phyloP scores from a whole-genome alignment of 2,113 vertebrate genomes.

The Ptychochromis oligacanthus region DNA sequence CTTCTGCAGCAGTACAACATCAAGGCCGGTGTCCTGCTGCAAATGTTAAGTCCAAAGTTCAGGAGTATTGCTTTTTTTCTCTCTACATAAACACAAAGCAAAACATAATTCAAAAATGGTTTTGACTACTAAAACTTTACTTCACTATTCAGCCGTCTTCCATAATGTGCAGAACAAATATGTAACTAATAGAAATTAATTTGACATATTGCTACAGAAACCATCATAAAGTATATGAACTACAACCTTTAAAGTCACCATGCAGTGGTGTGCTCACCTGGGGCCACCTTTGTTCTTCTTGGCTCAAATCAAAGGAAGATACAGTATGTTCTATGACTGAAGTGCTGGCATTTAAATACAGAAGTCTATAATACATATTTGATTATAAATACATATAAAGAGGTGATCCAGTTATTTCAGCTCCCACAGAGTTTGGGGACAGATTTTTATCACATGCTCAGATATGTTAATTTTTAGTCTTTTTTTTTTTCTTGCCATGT shows the following conservation, averaged over 20 bases:
- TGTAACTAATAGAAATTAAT: background rate
- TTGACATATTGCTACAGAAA: background rate
- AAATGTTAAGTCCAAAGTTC: background rate
- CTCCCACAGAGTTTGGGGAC: background rate
- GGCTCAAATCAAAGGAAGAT: too few species aligned
- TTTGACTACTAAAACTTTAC: background rate
- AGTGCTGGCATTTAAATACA: background rate
- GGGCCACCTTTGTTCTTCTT: too few species aligned
- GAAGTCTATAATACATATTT: background rate
- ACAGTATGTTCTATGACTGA: too few species aligned
- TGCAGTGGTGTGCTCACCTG: too few species aligned
- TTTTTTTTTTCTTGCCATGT: background rate
- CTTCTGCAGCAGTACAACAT: background rate
- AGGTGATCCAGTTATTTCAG: background rate
- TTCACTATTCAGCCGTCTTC: background rate
- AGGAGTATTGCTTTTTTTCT: background rate
- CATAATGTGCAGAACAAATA: background rate
- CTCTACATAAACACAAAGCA: too few species aligned
- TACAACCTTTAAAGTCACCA: background rate
- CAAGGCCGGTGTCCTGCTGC: background rate
- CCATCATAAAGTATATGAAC: background rate
- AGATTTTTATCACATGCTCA: background rate
- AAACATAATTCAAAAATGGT: background rate
- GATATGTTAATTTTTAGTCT: background rate
- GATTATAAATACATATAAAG: too few species aligned